Evolutionary conservation across 30 jellyfish, hydroid and myxozoan species (phyloP), one percentile per base, ranked within the genome.

Genomic region (Aurelia coerulea): DNA sequence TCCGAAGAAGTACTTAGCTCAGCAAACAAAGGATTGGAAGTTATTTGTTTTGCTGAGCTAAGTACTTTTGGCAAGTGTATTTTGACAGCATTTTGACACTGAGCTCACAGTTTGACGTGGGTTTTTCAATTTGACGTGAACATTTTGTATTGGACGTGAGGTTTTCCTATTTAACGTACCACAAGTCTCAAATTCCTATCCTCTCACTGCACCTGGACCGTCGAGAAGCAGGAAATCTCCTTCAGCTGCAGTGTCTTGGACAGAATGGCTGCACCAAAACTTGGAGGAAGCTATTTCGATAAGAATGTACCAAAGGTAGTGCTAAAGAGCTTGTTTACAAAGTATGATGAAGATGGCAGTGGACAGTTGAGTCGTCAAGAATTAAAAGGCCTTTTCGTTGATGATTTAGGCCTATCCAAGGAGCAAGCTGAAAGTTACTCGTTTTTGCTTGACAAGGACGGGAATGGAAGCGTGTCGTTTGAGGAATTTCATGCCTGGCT

Each of bases 401-500:
- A 94, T n/a, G 99, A 94, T 79, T 73, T 94, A 50, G 97, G 97
- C 86, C 89, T 94, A 13, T 64, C 95, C 32, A 80, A 78, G 74
- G 97, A 89, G 15, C 97, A 94, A 85, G 95, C 97, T 4, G 97
- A 85, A 63, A 83, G 90, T 66, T 94, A 94, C 75, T 84, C 97
- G 60, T 89, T 66, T 41, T 92, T 94, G 10, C 84, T 94, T 6
- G 99, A 94, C 84, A 94, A 90, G 74, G 99, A 94, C 71, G 99
- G 99, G 31, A 88, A 81, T 72, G 96, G 96, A 29, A 60, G 71
- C 17, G 86, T 94, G 11, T 74, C 97, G 7, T 94, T 89, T 50
- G 97, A 94, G 0, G 99, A 94, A 67, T 94, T 94, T 80, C 56
- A 84, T 42, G 65, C 87, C 33, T 94, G 99, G 99, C 73, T 94